Conservation (phyloP, 2,888 invertebrate genomes). For the Tribolium freemani region DNA sequence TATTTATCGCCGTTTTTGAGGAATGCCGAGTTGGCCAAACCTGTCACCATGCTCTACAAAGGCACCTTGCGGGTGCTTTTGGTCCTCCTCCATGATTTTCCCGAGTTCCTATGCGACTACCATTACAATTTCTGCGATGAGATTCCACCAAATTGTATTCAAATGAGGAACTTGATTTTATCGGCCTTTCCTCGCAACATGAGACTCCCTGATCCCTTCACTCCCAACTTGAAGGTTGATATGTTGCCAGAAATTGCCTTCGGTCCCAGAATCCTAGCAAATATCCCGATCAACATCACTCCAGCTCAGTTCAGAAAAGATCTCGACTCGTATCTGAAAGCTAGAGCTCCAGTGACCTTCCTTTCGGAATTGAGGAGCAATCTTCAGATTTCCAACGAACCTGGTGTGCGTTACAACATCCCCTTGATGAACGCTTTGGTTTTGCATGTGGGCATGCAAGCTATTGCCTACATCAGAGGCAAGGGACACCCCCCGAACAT, state of each 20-base stretch:
- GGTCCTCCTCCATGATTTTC: conserved; percentile 97
- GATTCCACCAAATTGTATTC: conserved; percentile 99
- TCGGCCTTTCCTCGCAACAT: conserved; percentile 98
- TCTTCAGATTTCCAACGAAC: conserved; percentile 89
- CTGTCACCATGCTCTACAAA: conserved; percentile 94
- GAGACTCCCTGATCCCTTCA: conserved; percentile 98
- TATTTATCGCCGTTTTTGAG: conserved; percentile 97
- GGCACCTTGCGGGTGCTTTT: conserved; percentile 95
- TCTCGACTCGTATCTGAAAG: conserved; percentile 95
- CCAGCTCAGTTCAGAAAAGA: conserved; percentile 94
- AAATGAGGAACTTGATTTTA: conserved; percentile 97
- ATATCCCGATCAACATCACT: conserved; percentile 89
- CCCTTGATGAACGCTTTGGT: conserved; percentile 97
- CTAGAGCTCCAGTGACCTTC: conserved; percentile 95
- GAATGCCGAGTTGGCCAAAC: conserved; percentile 95
- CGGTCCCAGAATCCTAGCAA: conserved; percentile 91
- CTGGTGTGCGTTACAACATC: conserved; percentile 92
- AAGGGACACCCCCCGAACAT: conserved; percentile 95
- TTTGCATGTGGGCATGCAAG: conserved; percentile 97
- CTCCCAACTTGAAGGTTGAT: conserved; percentile 95
- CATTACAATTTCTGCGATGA: conserved; percentile 99
- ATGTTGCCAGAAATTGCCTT: conserved; percentile 89
- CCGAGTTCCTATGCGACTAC: conserved; percentile 99
- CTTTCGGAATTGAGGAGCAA: conserved; percentile 92
- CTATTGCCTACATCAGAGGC: conserved; percentile 90